A percentile compares a stretch with the other conserved stretches of the same genome.
phyloP scores from a whole-genome alignment of 1,140 invertebrate species.

The Radopholus similis region DNA sequence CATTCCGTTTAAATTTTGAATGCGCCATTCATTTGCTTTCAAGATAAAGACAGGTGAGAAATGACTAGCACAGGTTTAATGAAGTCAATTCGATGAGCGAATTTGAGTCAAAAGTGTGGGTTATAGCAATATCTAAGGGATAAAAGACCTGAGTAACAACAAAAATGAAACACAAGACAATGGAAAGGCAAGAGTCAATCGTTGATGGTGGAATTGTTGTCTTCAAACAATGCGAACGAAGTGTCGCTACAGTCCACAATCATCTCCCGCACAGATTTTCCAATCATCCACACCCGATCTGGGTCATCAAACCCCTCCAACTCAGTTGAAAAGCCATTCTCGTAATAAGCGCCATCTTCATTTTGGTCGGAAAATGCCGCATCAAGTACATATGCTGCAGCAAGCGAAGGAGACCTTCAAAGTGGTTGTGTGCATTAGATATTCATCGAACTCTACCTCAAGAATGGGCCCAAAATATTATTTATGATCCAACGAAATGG shows the following conservation, averaged over 20 bases:
- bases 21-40: no score
- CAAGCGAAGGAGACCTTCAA: not conserved
- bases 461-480: not conserved
- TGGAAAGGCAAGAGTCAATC: no score
- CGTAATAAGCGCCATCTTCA: conserved; percentile 2
- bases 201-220: no score
- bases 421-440: not conserved
- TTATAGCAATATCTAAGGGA: no score
- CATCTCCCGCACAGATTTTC: conserved; percentile 15
- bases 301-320: not conserved
- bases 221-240: no score
- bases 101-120: no score
- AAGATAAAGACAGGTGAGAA: no score
- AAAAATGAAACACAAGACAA: no score
- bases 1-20: no score
- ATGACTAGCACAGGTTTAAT: no score
- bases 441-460: conserved; percentile 9
- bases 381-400: conserved; percentile 15
- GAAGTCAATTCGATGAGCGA: no score
- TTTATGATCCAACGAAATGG: conserved; percentile 21
- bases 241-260: conserved; percentile 5
- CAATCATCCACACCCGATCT: conserved; percentile 2
- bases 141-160: no score
- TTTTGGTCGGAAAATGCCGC: not conserved
- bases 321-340: not conserved